Evolutionary conservation across 2,797 vertebrate genomes (phyloP), one percentile per base, ranked within the genome.

Genomic region (Leucoraja ocellata): DNA sequence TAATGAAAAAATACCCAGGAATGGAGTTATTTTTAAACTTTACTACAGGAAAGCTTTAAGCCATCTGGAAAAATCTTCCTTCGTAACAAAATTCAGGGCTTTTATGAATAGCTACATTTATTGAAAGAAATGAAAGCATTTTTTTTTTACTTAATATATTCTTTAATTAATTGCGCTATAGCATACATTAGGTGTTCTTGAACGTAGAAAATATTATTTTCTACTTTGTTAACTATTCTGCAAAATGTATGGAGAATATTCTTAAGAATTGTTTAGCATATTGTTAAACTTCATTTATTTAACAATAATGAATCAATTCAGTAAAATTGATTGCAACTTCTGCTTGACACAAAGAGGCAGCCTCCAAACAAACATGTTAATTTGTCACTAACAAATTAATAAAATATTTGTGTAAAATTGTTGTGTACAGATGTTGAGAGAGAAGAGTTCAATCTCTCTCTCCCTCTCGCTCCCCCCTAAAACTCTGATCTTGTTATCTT

Each of bases 91-190:
- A 92, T 92, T 71, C 73, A 54, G 90, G 65, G 10, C 39, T 54
- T 92, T 92, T 92, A 74, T 92, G 71, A 92, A 76, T 92, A 54
- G 23, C 71, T 92, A 92, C 71, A 39, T 76, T 54, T 71, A 74
- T 25, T 74, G 46, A 91, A 74, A 46, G 9, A 92, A 39, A 58
- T 76, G 74, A 73, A 74, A 92, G 39, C 90, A 76, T 58, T 71
- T 39, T 25, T 91, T 73, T 74, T 54, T 92, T 1, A 92, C 54
- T 92, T 92, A 25, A 92, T 92, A 8, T 92, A 39, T 14, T 39
- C 71, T 28, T 92, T 71, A 92, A 92, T 74, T 36, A 92, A 74
- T 5, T 92, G 71, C 23, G 23, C 76, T 76, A 23, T 11, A 76
- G 88, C 88, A 18, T 36, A 65, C 10, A 73, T 71, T 46, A 73